A percentile compares a stretch with the other conserved stretches of the same genome.
Evolutionary conservation across 2,888 invertebrate species (phyloP).

Genomic region (Acleris literana): DNA sequence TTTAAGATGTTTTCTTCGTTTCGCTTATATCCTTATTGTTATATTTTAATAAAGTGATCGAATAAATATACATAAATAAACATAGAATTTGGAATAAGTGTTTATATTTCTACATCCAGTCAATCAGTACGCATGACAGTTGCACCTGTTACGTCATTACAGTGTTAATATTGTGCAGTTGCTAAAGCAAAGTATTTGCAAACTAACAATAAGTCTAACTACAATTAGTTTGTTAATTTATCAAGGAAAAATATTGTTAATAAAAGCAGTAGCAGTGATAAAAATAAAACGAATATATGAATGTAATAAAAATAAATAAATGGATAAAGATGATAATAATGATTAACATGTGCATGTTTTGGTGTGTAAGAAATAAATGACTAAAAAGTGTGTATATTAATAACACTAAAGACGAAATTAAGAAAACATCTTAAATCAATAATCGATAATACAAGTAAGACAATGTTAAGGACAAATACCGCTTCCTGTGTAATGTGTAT

Average conservation of each 20-base stretch:
- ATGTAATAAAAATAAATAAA: slow-evolving; percentile 41
- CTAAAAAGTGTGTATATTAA: slow-evolving; percentile 11
- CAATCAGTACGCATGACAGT: slow-evolving; percentile 82
- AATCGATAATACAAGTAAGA: slow-evolving; percentile 50
- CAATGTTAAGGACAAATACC: slow-evolving; percentile 47
- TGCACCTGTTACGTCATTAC: slow-evolving; percentile 59
- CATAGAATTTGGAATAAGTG: slow-evolving; percentile 49
- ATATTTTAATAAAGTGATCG: slow-evolving; percentile 62
- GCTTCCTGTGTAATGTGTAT: slow-evolving; percentile 69
- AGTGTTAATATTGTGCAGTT: slow-evolving; percentile 67
- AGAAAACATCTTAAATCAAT: slow-evolving; percentile 78
- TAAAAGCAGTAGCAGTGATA: slow-evolving; percentile 55
- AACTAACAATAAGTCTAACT: slow-evolving; percentile 60
- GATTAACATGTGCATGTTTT: slow-evolving; percentile 39
- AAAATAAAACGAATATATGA: slow-evolving; percentile 44
- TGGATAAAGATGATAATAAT: slow-evolving; percentile 28
- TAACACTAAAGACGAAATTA: slow-evolving; percentile 48
- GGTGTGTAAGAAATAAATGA: slow-evolving; percentile 39
- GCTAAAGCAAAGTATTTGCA: slow-evolving; percentile 71
- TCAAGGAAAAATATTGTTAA: slow-evolving; percentile 50
- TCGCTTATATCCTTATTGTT: slow-evolving; percentile 48
- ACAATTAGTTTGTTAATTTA: slow-evolving; percentile 40
- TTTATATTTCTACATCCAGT: slow-evolving; percentile 57
- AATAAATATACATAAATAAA: slow-evolving; percentile 59
- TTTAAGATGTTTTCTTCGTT: slow-evolving; percentile 82